A percentile compares a stretch with the other conserved stretches of the same genome.
These are phyloP conservation scores for Graptemys geographica DNA, from an alignment of 2,797 vertebrate species.

Conservation along the genomic window DNA sequence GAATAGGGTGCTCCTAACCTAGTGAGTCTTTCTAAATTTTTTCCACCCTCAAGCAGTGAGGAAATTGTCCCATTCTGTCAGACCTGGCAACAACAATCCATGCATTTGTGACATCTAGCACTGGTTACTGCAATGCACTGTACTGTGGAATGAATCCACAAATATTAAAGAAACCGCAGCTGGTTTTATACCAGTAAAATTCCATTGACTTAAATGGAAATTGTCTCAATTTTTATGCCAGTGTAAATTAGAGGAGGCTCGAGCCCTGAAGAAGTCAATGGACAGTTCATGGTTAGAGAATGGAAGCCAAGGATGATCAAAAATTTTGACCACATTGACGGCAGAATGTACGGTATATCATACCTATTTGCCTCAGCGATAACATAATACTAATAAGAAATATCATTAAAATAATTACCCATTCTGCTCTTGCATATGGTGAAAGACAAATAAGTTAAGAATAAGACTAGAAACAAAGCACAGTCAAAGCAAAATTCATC, in stretches of 20 bases:
- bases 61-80: conserved; percentile 52
- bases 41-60: conserved; percentile 13
- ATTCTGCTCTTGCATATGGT: neutral
- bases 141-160: conserved; percentile 41
- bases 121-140: conserved; percentile 31
- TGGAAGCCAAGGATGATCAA: neutral
- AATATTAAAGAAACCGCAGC: conserved; percentile 9
- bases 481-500: fast-evolving
- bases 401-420: conserved; percentile 25
- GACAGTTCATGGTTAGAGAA: neutral
- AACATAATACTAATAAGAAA: conserved; percentile 12
- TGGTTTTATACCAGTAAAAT: neutral
- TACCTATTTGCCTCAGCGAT: neutral
- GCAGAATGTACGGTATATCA: neutral
- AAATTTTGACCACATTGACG: neutral
- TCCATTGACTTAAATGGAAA: neutral
- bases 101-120: neutral
- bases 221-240: neutral
- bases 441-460: conserved; percentile 2
- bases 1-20: conserved; percentile 16
- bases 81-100: neutral
- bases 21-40: neutral
- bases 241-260: neutral
- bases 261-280: neutral
- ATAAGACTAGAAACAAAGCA: neutral